A percentile compares a stretch with the other conserved stretches of the same genome.
These are phyloP conservation scores for Taeniopygia guttata DNA, from an alignment of 2,797 vertebrate genomes.

Conservation along the genomic window DNA sequence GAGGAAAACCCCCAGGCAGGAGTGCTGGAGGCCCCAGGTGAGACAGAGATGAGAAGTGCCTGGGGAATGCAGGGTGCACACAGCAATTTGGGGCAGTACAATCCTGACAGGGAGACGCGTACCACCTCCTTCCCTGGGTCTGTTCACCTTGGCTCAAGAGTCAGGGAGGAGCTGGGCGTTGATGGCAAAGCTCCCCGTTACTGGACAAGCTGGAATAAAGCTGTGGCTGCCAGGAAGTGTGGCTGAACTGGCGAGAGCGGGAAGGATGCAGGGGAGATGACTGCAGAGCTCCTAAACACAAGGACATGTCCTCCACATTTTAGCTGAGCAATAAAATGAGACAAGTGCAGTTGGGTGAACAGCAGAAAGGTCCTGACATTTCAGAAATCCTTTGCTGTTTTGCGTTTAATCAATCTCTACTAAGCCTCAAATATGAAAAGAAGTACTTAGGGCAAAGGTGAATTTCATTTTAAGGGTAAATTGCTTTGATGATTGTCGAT, in stretches of 20 bases:
- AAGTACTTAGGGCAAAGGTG: constrained; percentile 59
- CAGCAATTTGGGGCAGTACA: background rate
- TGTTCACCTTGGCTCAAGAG: background rate
- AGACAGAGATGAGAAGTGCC: background rate
- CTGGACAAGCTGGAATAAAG: background rate
- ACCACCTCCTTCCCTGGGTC: background rate
- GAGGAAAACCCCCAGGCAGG: background rate
- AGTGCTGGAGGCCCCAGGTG: background rate
- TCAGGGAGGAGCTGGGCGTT: no score
- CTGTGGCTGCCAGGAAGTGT: background rate
- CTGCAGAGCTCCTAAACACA: background rate
- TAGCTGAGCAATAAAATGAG: constrained; percentile 3
- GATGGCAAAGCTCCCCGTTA: background rate
- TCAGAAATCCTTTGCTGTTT: constrained; percentile 60
- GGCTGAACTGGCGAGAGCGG: background rate
- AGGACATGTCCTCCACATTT: background rate
- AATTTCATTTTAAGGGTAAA: constrained; percentile 54
- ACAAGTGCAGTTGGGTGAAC: constrained; percentile 2
- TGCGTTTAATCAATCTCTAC: constrained; percentile 53
- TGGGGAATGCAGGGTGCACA: background rate
- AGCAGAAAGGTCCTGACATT: constrained; percentile 64
- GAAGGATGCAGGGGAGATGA: background rate
- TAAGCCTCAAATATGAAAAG: constrained; percentile 62
- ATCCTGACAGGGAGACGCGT: background rate
- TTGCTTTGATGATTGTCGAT: constrained; percentile 37